A percentile compares a stretch with the other conserved stretches of the same genome.
phyloP scores from a whole-genome alignment of 2,888 invertebrate genomes.

The Spilarctia lutea region DNA sequence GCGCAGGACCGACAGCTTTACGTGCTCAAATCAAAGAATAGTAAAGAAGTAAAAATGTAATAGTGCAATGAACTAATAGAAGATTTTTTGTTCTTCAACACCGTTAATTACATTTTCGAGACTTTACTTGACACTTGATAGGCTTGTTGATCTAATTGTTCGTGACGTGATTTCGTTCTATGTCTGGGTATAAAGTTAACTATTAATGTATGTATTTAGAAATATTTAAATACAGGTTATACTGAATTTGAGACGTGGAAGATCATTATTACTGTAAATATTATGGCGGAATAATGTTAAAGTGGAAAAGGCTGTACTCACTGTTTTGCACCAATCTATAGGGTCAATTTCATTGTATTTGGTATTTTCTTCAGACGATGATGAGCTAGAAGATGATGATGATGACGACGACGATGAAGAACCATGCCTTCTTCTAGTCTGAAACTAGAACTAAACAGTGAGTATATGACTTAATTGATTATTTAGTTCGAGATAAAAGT shows the following conservation, averaged over 20 bases:
- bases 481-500: neutral
- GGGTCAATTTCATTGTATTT: neutral
- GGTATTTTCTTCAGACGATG: slow-evolving; percentile 58
- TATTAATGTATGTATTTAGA: too few species aligned
- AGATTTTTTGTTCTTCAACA: neutral
- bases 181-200: too few species aligned
- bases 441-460: neutral
- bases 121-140: neutral
- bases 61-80: neutral
- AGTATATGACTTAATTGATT: neutral
- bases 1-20: too few species aligned
- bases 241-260: too few species aligned
- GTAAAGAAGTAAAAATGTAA: too few species aligned
- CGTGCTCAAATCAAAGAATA: too few species aligned
- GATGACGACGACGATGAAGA: neutral
- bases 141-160: too few species aligned
- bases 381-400: slow-evolving; percentile 39
- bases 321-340: neutral
- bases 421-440: neutral
- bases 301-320: neutral
- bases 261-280: neutral
- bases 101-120: neutral
- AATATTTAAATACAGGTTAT: too few species aligned
- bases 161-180: too few species aligned
- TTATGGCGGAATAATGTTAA: neutral